These are phyloP conservation scores for Camponotus pennsylvanicus DNA, from an alignment of 1,140 invertebrate species.

Conservation along the genomic window DNA sequence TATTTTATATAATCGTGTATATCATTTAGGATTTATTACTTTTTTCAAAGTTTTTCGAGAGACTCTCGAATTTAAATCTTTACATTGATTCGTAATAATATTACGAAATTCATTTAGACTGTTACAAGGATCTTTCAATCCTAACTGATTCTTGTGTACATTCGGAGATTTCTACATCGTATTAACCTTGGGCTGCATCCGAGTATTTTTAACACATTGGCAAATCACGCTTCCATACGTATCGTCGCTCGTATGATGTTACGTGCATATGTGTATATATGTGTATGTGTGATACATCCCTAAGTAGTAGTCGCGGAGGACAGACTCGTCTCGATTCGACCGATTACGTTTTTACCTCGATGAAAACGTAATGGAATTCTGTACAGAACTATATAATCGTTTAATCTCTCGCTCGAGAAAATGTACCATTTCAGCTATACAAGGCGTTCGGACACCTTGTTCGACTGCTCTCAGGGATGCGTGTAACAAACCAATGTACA, in stretches of 20 bases:
- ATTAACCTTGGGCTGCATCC: constrained; percentile 38
- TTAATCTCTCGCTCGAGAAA: background rate
- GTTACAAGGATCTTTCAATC: constrained; percentile 14
- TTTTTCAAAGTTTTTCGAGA: background rate
- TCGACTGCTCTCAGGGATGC: constrained; percentile 59
- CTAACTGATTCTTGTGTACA: constrained; percentile 13
- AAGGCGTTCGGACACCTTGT: constrained; percentile 15
- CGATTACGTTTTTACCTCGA: background rate
- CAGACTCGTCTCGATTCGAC: constrained; percentile 28
- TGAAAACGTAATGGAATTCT: constrained; percentile 46
- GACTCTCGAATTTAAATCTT: constrained; percentile 16
- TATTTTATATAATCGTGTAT: background rate
- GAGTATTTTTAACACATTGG: constrained; percentile 51
- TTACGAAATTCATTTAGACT: constrained; percentile 25
- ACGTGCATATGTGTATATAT: background rate
- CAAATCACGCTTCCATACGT: constrained; percentile 39
- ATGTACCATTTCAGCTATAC: background rate
- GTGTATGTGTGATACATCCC: constrained; percentile 38
- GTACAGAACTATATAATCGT: background rate
- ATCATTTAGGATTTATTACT: background rate
- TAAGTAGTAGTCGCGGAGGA: constrained; percentile 53
- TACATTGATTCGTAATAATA: constrained; percentile 21
- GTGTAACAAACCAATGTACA: constrained; percentile 65
- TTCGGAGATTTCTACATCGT: constrained; percentile 45
- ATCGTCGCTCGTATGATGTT: constrained; percentile 44